Base-by-base conservation (phyloP, 2,113 vertebrate species). In the Anas platyrhynchos region DNA sequence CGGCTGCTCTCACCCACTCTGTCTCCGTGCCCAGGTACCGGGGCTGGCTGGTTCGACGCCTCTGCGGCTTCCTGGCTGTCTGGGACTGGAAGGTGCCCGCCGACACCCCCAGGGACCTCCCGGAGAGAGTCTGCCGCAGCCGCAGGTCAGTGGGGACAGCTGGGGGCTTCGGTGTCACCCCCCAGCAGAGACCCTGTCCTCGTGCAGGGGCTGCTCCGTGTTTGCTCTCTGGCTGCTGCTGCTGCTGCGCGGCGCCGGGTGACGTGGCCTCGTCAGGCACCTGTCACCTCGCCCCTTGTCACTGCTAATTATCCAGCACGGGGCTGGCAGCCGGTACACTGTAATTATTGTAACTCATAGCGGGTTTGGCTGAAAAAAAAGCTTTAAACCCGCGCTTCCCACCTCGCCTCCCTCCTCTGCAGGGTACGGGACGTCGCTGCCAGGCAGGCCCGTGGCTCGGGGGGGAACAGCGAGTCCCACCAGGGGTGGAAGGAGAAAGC, bases 31-130 rank as follows among this genome's bases (percentile, higher is more conserved):
- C 12, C 90, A 98, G 98, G 97, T 98, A 96, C 92, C 96, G 98
- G 48, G 98, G 98, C 52, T 98, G 98, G 98, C 85, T 98, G 73
- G 98, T 98, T 48, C 97, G 97, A 14, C 97, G 97, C 78, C 61
- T 98, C 21, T 98, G 98, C 9, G 97, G 78, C 6, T 50, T 98
- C 69, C 91, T 98, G 0, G 93, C 97, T 2, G 77, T 97, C 6
- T 84, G 97, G 74, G 89, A 79, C 6, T 96, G 97, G 91, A 72
- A 91, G 3, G 44, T 98, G 50, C 91, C 90, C 2, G 16, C 68
- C 2, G 86, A 93, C 38, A 23, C 23, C 36, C 77, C 83, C 0
- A 1, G 75, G 65, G 78, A 97, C 27, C 81, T 95, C 25, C 55
- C 80, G 1, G 71, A 44, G 5, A 96, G 59, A 90, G 71, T 98